A percentile compares a stretch with the other conserved stretches of the same genome.
Evolutionary conservation across 2,113 vertebrate genomes (phyloP).

Genomic region (Actenoides lindsayi): DNA sequence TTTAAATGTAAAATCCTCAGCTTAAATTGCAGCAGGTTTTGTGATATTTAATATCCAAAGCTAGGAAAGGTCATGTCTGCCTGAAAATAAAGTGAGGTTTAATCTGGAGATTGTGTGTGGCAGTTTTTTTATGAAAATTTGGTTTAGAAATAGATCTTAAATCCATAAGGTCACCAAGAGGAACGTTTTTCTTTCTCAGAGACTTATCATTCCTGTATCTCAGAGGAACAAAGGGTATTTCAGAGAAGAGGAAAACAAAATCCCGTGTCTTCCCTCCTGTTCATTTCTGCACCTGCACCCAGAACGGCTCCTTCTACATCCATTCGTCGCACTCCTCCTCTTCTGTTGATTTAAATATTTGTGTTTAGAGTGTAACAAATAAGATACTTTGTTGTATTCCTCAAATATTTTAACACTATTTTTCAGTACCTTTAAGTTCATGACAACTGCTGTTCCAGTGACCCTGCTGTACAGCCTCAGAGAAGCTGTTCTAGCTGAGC

Average conservation of each 20-base stretch:
- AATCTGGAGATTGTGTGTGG: conserved; percentile 48
- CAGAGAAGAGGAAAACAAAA: background rate
- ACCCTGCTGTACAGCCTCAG: background rate
- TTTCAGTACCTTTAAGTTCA: background rate
- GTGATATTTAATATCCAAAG: conserved; percentile 75
- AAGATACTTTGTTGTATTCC: background rate
- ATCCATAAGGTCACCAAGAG: conserved; percentile 62
- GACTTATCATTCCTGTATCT: background rate
- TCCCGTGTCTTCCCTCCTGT: background rate
- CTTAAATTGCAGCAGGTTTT: conserved; percentile 67
- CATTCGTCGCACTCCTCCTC: rapidly evolving
- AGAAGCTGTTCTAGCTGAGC: background rate
- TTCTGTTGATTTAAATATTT: background rate
- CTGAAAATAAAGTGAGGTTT: conserved; percentile 69
- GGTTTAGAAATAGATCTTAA: conserved; percentile 60
- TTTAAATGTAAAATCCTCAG: conserved; percentile 56
- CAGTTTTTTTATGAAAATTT: conserved; percentile 60
- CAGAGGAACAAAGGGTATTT: conserved; percentile 23
- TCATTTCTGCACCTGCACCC: background rate
- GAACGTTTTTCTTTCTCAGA: conserved; percentile 38
- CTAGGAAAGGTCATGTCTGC: conserved; percentile 67
- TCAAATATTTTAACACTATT: background rate
- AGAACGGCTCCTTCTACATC: background rate
- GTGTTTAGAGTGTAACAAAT: background rate
- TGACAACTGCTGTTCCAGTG: rapidly evolving